Evolutionary conservation across 2,888 invertebrate genomes (phyloP).

Genomic region (Phragmatobia fuliginosa): DNA sequence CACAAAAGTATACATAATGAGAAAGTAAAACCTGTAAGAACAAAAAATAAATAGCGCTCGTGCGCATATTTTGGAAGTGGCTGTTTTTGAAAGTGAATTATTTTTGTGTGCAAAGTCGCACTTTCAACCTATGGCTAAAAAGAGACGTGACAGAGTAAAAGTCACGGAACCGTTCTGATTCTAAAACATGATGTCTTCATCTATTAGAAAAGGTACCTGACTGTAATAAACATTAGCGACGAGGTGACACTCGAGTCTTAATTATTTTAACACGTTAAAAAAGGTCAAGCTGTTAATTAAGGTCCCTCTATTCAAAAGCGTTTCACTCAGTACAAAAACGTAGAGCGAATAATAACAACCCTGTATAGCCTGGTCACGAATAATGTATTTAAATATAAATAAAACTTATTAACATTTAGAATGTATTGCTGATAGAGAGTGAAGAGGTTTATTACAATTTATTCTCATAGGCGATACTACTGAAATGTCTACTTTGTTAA

Average conservation of each 20-base stretch:
- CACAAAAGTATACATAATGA: background rate
- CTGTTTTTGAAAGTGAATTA: no score
- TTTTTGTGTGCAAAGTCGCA: no score
- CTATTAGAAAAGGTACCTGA: background rate
- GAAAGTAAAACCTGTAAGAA: background rate
- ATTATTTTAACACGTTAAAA: background rate
- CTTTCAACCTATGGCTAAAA: background rate
- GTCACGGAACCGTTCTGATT: background rate
- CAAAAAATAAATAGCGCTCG: background rate
- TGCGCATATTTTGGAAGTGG: no score
- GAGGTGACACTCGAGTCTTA: background rate
- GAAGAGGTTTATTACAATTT: no score
- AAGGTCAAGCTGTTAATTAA: background rate
- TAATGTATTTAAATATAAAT: background rate
- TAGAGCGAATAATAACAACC: background rate
- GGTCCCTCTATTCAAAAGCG: background rate
- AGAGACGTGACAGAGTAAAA: background rate
- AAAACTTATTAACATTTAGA: background rate
- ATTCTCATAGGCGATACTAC: no score
- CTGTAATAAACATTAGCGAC: background rate
- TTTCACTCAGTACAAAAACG: background rate
- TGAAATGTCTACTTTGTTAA: no score
- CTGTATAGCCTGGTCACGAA: background rate
- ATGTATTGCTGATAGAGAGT: background rate
- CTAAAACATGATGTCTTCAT: background rate